A percentile compares a stretch with the other conserved stretches of the same genome.
These are phyloP conservation scores for Lytechinus variegatus DNA, from an alignment of 35 echinoderm and acorn worm genomes.

Conservation along the genomic window DNA sequence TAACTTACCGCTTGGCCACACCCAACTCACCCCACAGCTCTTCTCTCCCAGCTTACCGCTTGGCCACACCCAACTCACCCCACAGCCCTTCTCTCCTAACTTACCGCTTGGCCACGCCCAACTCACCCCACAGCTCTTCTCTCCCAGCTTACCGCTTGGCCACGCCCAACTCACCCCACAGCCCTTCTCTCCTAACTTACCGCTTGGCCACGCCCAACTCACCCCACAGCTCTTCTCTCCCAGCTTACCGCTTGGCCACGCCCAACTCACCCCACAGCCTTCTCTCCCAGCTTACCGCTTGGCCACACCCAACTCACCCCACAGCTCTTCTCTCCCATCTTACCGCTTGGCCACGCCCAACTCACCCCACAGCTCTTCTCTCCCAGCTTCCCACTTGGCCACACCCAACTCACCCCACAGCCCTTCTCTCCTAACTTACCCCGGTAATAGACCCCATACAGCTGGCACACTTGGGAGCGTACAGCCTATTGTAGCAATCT, in stretches of 20 bases:
- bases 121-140: no score
- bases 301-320: no score
- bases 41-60: conserved; percentile 48
- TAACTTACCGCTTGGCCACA: conserved; percentile 51
- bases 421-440: conserved; percentile 52
- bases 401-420: no score
- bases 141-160: conserved; percentile 50
- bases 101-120: conserved; percentile 41
- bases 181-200: conserved; percentile 47
- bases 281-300: conserved; percentile 48
- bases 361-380: no score
- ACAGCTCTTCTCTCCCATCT: background rate
- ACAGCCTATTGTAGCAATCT: conserved; percentile 79
- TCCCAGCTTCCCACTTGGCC: no score
- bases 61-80: no score
- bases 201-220: background rate
- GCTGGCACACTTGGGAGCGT: conserved; percentile 72
- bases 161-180: no score
- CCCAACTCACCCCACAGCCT: no score
- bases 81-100: background rate
- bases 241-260: conserved; percentile 49
- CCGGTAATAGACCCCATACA: conserved; percentile 69
- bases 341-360: conserved; percentile 27
- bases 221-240: no score
- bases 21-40: no score